These are phyloP conservation scores for Lasioglossum morio DNA, from an alignment of 2,888 invertebrate genomes.

Conservation along the genomic window DNA sequence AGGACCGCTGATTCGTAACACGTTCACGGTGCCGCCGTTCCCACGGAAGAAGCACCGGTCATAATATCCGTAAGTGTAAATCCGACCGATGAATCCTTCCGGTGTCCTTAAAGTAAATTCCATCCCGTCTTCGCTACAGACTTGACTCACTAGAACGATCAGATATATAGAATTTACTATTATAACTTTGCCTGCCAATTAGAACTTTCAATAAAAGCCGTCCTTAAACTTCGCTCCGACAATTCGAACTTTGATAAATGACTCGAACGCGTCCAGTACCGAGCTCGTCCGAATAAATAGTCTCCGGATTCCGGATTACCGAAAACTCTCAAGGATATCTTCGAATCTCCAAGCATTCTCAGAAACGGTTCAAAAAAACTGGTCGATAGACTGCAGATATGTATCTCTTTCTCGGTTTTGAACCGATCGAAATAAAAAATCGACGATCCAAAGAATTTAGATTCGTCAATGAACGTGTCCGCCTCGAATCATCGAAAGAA, in stretches of 20 bases:
- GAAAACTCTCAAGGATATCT: neutral
- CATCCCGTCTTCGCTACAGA: conserved; percentile 97
- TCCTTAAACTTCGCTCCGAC: neutral
- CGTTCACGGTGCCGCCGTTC: conserved; percentile 93
- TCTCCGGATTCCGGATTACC: neutral
- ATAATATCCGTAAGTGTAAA: conserved; percentile 96
- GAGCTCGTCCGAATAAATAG: neutral
- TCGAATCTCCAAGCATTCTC: neutral
- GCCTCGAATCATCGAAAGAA: too few species aligned
- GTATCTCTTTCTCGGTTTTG: too few species aligned
- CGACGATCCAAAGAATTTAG: too few species aligned
- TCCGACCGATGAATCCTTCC: conserved; percentile 95
- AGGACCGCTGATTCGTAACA: conserved; percentile 93
- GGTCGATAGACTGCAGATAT: too few species aligned
- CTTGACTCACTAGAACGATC: conserved; percentile 90
- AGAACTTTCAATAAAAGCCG: neutral
- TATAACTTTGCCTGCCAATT: neutral
- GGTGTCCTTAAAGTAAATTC: conserved; percentile 95
- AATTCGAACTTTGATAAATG: neutral
- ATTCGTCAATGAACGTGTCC: too few species aligned
- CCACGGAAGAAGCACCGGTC: conserved; percentile 96
- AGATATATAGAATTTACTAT: conserved; percentile 40
- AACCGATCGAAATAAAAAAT: too few species aligned
- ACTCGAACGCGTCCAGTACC: neutral
- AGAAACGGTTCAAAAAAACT: neutral